phyloP scores from a whole-genome alignment of 2,113 vertebrate genomes.

The Daphoenositta chrysoptera region DNA sequence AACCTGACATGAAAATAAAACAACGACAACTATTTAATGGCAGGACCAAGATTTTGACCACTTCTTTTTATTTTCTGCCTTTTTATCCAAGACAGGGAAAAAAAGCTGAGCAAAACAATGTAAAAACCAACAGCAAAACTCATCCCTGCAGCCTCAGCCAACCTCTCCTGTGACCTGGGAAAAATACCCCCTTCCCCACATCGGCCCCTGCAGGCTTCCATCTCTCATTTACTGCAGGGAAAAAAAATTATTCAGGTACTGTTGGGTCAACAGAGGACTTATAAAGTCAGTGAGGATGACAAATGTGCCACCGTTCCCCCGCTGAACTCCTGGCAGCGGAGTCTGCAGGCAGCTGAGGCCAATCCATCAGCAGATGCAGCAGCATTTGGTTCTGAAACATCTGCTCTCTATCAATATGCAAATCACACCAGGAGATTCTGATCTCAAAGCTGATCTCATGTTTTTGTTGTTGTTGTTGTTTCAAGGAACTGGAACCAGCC shows the following conservation, averaged over 20 bases:
- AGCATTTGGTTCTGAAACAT: slow-evolving; percentile 61
- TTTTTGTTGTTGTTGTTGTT: slow-evolving; percentile 53
- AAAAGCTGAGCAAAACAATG: not conserved
- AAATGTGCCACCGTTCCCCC: slow-evolving; percentile 3
- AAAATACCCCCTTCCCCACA: not conserved
- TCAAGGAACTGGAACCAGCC: slow-evolving; percentile 46
- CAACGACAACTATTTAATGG: not conserved
- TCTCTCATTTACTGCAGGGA: not conserved
- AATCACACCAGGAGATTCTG: slow-evolving; percentile 34
- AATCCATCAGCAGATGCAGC: slow-evolving; percentile 38
- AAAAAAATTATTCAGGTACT: slow-evolving; percentile 21
- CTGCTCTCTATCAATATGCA: slow-evolving; percentile 61
- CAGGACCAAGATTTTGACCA: not conserved
- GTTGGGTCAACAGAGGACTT: slow-evolving; percentile 19
- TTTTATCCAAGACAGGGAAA: not conserved
- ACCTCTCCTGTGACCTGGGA: not conserved
- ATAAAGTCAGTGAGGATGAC: slow-evolving; percentile 23
- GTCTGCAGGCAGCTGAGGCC: not conserved
- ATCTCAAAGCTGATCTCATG: slow-evolving; percentile 52
- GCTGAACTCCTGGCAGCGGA: not conserved
- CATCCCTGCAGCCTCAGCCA: not conserved
- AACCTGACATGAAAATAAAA: not conserved
- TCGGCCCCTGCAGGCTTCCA: not conserved
- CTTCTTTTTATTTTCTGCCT: not conserved
- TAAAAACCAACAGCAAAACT: not conserved